A percentile compares a stretch with the other conserved stretches of the same genome.
Conservation (phyloP, 2,888 invertebrate genomes). For the Synergus umbraculus region DNA sequence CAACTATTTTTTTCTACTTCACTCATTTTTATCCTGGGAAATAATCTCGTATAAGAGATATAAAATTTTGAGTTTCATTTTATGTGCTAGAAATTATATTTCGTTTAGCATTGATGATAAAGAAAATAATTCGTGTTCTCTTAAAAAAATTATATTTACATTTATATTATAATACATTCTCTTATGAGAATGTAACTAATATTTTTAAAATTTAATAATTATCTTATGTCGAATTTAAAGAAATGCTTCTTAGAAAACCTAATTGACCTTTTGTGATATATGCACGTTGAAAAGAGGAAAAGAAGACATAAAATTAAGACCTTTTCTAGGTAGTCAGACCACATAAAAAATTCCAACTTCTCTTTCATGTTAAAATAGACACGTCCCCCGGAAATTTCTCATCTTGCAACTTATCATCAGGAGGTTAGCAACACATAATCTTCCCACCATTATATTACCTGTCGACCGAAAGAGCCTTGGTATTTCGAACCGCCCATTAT, state of each 20-base stretch:
- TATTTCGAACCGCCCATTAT: conserved; percentile 37
- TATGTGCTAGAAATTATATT: not conserved
- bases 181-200: no score
- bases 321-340: not conserved
- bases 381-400: conserved; percentile 31
- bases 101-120: not conserved
- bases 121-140: not conserved
- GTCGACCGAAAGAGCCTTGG: conserved; percentile 22
- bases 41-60: not conserved
- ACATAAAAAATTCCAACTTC: not conserved
- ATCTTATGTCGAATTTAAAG: not conserved
- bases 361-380: conserved; percentile 14
- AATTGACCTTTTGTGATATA: not conserved
- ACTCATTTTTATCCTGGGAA: not conserved
- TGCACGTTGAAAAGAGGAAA: not conserved
- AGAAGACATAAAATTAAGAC: conserved; percentile 20
- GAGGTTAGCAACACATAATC: conserved; percentile 38
- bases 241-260: not conserved
- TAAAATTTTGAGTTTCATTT: not conserved
- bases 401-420: conserved; percentile 36
- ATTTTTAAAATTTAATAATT: not conserved
- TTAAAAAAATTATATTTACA: no score
- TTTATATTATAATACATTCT: no score
- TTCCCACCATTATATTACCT: conserved; percentile 36
- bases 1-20: not conserved